Conservation (phyloP, 2,888 invertebrate species). For the Athrips mouffetella region DNA sequence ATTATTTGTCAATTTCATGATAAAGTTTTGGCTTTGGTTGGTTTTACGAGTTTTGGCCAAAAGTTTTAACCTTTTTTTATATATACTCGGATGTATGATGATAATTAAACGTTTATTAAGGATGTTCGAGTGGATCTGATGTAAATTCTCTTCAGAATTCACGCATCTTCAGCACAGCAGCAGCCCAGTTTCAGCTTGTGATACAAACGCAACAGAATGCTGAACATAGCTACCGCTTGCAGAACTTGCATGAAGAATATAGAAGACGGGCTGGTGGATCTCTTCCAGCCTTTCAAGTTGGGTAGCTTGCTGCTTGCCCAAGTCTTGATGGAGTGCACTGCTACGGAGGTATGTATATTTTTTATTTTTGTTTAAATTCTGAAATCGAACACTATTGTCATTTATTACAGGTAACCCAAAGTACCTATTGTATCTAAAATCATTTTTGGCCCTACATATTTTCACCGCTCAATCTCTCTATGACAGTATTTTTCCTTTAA, state of each 20-base stretch:
- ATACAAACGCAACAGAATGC: constrained; percentile 47
- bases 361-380: constrained; percentile 1
- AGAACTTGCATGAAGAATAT: constrained; percentile 63
- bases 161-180: no score
- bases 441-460: constrained; percentile 1
- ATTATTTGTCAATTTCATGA: no score
- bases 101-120: no score
- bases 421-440: background rate
- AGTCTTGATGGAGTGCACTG: constrained; percentile 50
- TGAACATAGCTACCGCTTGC: constrained; percentile 50
- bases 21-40: no score
- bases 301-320: constrained; percentile 47
- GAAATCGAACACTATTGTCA: background rate
- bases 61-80: no score
- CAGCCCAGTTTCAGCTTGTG: no score
- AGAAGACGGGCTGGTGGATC: constrained; percentile 42
- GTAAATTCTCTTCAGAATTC: no score
- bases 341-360: constrained; percentile 43
- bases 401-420: background rate
- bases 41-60: no score
- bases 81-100: no score
- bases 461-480: no score
- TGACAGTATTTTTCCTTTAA: no score
- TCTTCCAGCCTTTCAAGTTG: constrained; percentile 48
- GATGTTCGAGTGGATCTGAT: no score